Evolutionary conservation across 1,140 invertebrate species (phyloP).

Genomic region (Hyles euphorbiae): DNA sequence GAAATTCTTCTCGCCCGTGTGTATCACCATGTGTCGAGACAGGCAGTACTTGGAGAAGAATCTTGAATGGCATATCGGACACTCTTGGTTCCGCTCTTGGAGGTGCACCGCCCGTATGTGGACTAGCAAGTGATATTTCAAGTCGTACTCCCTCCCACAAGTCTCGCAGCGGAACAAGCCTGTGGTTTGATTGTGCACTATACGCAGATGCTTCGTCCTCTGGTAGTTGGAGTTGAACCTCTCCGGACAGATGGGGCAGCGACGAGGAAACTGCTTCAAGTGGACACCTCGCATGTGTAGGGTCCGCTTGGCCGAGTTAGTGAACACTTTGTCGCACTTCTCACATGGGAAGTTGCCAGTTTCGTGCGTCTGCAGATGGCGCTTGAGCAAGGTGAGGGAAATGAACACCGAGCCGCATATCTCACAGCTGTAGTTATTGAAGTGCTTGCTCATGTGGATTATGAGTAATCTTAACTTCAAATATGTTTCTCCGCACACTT

Average conservation of each 20-base stretch:
- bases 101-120: slow-evolving; percentile 73
- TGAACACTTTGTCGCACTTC: slow-evolving; percentile 57
- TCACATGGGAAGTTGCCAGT: slow-evolving; percentile 52
- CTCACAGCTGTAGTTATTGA: slow-evolving; percentile 62
- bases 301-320: slow-evolving; percentile 39
- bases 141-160: slow-evolving; percentile 49
- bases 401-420: slow-evolving; percentile 69
- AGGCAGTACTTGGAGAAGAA: slow-evolving; percentile 84
- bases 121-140: slow-evolving; percentile 57
- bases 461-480: slow-evolving; percentile 44
- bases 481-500: slow-evolving; percentile 44
- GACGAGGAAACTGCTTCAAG: slow-evolving; percentile 39
- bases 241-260: slow-evolving; percentile 56
- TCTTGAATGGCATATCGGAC: slow-evolving; percentile 77
- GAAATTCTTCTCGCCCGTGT: slow-evolving; percentile 78
- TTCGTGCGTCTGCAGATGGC: slow-evolving; percentile 63
- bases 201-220: slow-evolving; percentile 50
- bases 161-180: slow-evolving; percentile 47
- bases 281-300: slow-evolving; percentile 46
- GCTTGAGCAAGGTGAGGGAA: slow-evolving; percentile 64
- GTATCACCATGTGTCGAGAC: slow-evolving; percentile 82
- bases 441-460: slow-evolving; percentile 66
- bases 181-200: slow-evolving; percentile 44
- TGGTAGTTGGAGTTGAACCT: slow-evolving; percentile 57
- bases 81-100: slow-evolving; percentile 74